A percentile compares a stretch with the other conserved stretches of the same genome.
These are phyloP conservation scores for Agrilus mali DNA, from an alignment of 2,888 invertebrate species.

Conservation along the genomic window DNA sequence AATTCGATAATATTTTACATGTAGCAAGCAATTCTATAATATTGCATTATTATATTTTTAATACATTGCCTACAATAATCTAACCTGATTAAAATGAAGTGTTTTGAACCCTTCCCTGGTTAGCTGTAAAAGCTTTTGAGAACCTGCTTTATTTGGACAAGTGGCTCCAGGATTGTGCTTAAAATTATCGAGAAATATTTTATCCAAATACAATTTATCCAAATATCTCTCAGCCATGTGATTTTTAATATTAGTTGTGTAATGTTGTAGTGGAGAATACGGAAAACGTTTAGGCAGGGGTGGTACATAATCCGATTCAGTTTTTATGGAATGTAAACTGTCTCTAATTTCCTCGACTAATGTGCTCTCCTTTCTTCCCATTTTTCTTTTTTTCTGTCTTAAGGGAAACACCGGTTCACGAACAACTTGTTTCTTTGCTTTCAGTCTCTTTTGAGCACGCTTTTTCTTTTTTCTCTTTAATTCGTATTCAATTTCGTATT, in stretches of 20 bases:
- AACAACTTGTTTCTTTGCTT: slow-evolving; percentile 8
- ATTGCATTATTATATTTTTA: background rate
- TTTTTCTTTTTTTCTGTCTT: slow-evolving; percentile 8
- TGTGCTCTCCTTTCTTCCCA: background rate
- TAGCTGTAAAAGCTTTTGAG: slow-evolving; percentile 21
- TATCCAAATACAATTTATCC: slow-evolving; percentile 33
- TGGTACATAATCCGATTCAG: slow-evolving; percentile 22
- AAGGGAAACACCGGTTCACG: slow-evolving; percentile 15
- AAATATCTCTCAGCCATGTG: slow-evolving; percentile 35
- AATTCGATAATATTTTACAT: background rate
- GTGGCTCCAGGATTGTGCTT: slow-evolving; percentile 22
- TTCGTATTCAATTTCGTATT: slow-evolving; percentile 10
- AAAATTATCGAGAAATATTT: slow-evolving; percentile 30
- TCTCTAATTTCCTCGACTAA: slow-evolving; percentile 13
- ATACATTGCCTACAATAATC: background rate
- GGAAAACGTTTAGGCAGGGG: slow-evolving; percentile 20
- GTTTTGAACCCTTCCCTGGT: slow-evolving; percentile 26
- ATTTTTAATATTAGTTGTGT: slow-evolving; percentile 30
- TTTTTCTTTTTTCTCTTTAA: slow-evolving; percentile 18
- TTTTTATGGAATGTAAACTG: slow-evolving; percentile 23
- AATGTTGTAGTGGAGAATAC: slow-evolving; percentile 28
- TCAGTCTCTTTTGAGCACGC: slow-evolving; percentile 19
- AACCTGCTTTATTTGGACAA: slow-evolving; percentile 31
- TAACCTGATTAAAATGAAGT: slow-evolving; percentile 28
- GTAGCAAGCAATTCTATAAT: background rate